A percentile compares a stretch with the other conserved stretches of the same genome.
phyloP scores from a whole-genome alignment of 2,888 invertebrate species.

The Axea sp. region DNA sequence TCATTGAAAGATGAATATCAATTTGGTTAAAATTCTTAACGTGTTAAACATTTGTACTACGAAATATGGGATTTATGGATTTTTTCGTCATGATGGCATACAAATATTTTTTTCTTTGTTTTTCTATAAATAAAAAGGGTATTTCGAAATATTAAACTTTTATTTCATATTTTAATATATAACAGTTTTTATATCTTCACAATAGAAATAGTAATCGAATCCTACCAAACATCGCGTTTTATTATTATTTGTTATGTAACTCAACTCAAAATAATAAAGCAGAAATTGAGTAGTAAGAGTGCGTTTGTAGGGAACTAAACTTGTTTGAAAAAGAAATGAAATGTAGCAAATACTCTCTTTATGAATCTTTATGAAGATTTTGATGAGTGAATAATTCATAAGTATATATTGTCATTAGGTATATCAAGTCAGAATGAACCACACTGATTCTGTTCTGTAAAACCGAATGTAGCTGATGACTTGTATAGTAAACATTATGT shows the following conservation, averaged over 20 bases:
- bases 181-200: too few relatives aligned
- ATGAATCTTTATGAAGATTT: too few relatives aligned
- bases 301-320: too few relatives aligned
- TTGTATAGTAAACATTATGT: slow-evolving; percentile 59
- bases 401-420: slow-evolving; percentile 39
- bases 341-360: slow-evolving; percentile 36
- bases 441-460: slow-evolving; percentile 52
- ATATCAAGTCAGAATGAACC: slow-evolving; percentile 36
- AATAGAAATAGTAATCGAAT: too few relatives aligned
- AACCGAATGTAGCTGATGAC: slow-evolving; percentile 54
- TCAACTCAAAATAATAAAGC: too few relatives aligned
- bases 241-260: too few relatives aligned
- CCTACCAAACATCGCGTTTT: too few relatives aligned
- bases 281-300: too few relatives aligned
- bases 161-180: not conserved
- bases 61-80: slow-evolving; percentile 14
- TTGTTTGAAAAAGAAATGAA: slow-evolving; percentile 9
- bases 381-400: too few relatives aligned
- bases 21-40: slow-evolving; percentile 22
- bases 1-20: slow-evolving; percentile 44
- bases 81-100: not conserved
- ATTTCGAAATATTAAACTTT: slow-evolving; percentile 1
- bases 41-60: slow-evolving; percentile 22
- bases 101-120: not conserved
- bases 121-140: not conserved